Conservation (phyloP, 1,140 invertebrate species). For the Aphaenogaster floridana region DNA sequence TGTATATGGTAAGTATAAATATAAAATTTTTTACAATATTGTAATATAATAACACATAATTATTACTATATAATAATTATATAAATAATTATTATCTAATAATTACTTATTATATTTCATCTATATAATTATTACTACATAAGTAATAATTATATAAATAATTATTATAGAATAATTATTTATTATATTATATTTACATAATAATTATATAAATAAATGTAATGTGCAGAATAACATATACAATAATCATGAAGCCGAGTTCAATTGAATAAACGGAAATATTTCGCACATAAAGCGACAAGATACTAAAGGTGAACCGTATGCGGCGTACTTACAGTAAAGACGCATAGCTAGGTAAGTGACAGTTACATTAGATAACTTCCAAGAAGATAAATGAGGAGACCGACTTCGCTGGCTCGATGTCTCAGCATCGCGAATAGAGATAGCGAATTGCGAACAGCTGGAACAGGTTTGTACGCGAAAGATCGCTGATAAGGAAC, state of each 20-base stretch:
- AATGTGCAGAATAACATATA: not conserved
- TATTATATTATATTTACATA: not conserved
- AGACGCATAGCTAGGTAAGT: not conserved
- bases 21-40: not conserved
- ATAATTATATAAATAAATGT: slow-evolving; percentile 1
- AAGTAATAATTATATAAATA: too few relatives aligned
- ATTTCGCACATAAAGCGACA: not conserved
- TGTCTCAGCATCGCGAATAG: not conserved
- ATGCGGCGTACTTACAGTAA: not conserved
- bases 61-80: not conserved
- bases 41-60: not conserved
- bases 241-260: not conserved
- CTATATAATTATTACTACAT: too few relatives aligned
- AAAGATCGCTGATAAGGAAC: slow-evolving; percentile 9
- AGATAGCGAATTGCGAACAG: slow-evolving; percentile 18
- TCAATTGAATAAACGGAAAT: not conserved
- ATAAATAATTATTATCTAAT: not conserved
- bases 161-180: not conserved
- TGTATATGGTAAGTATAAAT: not conserved
- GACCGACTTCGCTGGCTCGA: not conserved
- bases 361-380: not conserved
- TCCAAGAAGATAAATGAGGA: slow-evolving; percentile 12
- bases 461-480: not conserved
- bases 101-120: too few relatives aligned
- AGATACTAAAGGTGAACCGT: not conserved